phyloP scores from a whole-genome alignment of 2,888 invertebrate species.

The Caenorhabditis panamensis region DNA sequence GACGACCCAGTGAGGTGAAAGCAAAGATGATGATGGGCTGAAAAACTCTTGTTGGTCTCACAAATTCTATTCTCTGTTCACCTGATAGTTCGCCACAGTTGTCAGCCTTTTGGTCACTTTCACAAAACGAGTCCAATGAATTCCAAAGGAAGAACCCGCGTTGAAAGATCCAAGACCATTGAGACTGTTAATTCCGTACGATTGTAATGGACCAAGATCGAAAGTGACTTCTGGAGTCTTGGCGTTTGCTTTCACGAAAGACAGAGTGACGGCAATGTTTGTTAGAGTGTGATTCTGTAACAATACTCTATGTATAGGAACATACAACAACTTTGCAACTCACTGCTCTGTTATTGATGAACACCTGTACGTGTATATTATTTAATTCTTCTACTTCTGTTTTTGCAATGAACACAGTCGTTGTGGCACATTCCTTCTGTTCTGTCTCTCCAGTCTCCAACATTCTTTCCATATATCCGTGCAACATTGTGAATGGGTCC shows the following conservation, averaged over 20 bases:
- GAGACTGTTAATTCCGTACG: conserved; percentile 49
- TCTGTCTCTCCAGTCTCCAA: conserved; percentile 53
- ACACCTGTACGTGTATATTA: conserved; percentile 50
- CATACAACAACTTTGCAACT: not conserved
- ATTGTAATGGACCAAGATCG: conserved; percentile 48
- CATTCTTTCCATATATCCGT: conserved; percentile 68
- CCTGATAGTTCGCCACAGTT: conserved; percentile 54
- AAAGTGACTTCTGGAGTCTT: conserved; percentile 41
- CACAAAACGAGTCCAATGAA: conserved; percentile 52
- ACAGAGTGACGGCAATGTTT: conserved; percentile 42
- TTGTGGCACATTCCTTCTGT: conserved; percentile 56
- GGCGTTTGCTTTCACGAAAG: conserved; percentile 27
- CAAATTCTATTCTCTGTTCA: too few species aligned
- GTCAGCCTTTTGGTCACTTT: conserved; percentile 42
- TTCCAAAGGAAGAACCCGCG: conserved; percentile 41
- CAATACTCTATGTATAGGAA: too few species aligned
- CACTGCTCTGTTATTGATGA: conserved; percentile 56
- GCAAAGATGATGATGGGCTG: conserved; percentile 64
- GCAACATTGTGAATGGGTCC: conserved; percentile 69
- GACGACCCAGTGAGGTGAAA: conserved; percentile 52
- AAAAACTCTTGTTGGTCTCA: too few species aligned
- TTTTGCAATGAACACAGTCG: conserved; percentile 59
- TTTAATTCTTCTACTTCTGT: conserved; percentile 61
- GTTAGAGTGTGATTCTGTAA: conserved; percentile 50
- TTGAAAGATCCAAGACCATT: conserved; percentile 47